Percentiles rank a stretch among this genome's conserved stretches.
These are phyloP conservation scores for Scaptomyza montana DNA, from an alignment of 1,140 invertebrate genomes.

Conservation along the genomic window DNA sequence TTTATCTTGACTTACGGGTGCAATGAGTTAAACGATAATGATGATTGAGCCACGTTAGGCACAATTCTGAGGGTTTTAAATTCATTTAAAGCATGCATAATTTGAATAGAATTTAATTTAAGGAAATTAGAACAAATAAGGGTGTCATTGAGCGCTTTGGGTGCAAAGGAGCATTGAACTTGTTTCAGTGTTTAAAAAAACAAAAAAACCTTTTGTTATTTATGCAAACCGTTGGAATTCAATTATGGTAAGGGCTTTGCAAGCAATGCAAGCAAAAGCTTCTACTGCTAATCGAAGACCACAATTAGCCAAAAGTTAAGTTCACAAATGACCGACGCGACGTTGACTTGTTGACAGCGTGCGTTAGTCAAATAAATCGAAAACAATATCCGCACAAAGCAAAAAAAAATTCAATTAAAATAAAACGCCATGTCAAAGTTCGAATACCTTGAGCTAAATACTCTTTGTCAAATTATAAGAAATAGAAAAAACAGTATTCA, in stretches of 20 bases:
- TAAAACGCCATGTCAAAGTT: background rate
- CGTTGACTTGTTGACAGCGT: slow-evolving; percentile 66
- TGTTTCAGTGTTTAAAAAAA: slow-evolving; percentile 24
- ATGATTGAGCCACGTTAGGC: slow-evolving; percentile 3
- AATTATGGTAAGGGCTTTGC: slow-evolving; percentile 57
- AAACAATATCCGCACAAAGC: slow-evolving; percentile 11
- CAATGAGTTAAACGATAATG: slow-evolving; percentile 43
- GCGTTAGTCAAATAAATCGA: slow-evolving; percentile 52
- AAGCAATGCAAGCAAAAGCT: slow-evolving; percentile 39
- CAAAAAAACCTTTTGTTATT: slow-evolving; percentile 33
- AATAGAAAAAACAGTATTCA: background rate
- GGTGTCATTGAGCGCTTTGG: slow-evolving; percentile 38
- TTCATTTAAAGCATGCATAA: slow-evolving; percentile 42
- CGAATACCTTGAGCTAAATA: background rate
- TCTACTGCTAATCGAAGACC: slow-evolving; percentile 50
- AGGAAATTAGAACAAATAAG: slow-evolving; percentile 57
- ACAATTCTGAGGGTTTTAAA: slow-evolving; percentile 29
- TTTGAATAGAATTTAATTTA: slow-evolving; percentile 60
- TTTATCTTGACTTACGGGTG: slow-evolving; percentile 68
- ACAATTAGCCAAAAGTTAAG: slow-evolving; percentile 60
- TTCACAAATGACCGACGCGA: slow-evolving; percentile 22
- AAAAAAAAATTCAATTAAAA: slow-evolving; percentile 20
- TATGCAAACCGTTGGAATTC: slow-evolving; percentile 64
- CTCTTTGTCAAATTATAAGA: background rate
- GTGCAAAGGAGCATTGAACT: slow-evolving; percentile 52